Base-by-base conservation (phyloP, 2,888 invertebrate species). In the Desoria tigrina region DNA sequence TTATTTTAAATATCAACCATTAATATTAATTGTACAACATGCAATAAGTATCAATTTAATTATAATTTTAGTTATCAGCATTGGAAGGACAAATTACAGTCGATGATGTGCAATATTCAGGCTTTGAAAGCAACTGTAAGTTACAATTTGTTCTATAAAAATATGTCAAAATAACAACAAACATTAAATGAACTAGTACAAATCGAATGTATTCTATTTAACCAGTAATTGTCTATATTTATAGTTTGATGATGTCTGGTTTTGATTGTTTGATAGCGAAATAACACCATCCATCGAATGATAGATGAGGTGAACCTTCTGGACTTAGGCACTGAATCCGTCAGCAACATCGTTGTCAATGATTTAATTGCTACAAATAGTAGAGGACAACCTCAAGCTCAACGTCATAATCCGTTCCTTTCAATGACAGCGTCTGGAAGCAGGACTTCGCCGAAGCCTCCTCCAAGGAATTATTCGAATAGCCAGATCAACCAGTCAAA, bases 61-160 rank as follows among this genome's bases (percentile, higher is more conserved):
- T 28, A n/a, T 50, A 24, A 51, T 51, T n/a, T 49, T 49, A 70
- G 71, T 26, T 66, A 66, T 28, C 71, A 71, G 37, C 66, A 71
- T 32, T 71, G 71, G 71, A 66, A 61, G 54, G 66, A 62, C 37
- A 66, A 66, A 28, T 53, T 71, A 18, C 27, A 42, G 23, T 66
- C 68, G 7, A 62, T 71, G 65, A 63, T 64, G 32, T 60, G 16
- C 26, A 54, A 64, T 42, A 55, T 71, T 21, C 42, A 54, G 6
- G 61, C 68, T n/a, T 45, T 71, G 1, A 61, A 54, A 24, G 65
- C 66, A 57, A 64, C 64, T 11, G 71, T 71, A 61, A 61, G 71
- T n/a, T n/a, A n/a, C 42, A 50, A 50, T 9, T 16, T 18, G 9
- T 50, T 16, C 16, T 14, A 18, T 18, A 50, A 16, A 16, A 9